Percentiles rank a stretch among this genome's conserved stretches.
Conservation (phyloP, 2,113 vertebrate species). For the Ictidomys tridecemlineatus region DNA sequence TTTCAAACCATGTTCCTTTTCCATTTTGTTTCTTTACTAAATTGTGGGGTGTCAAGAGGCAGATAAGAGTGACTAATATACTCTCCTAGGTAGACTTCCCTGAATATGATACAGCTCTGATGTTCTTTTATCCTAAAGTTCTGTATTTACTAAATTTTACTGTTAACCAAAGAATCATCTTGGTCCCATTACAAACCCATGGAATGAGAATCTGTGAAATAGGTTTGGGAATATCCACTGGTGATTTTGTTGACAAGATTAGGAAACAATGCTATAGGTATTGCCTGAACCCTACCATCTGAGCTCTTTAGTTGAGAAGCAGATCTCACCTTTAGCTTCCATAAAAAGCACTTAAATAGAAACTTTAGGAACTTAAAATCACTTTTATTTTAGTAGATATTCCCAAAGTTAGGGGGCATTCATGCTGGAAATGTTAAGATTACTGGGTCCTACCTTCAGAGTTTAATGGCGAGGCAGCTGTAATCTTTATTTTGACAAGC, state of each 20-base stretch:
- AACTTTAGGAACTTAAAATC: background rate
- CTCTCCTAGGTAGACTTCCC: background rate
- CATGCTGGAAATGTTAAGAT: background rate
- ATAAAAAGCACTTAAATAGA: background rate
- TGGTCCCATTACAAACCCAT: background rate
- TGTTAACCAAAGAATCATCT: background rate
- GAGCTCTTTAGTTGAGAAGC: background rate
- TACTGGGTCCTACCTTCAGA: background rate
- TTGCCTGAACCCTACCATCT: background rate
- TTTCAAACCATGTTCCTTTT: background rate
- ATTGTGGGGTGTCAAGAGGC: background rate
- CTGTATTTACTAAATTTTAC: background rate
- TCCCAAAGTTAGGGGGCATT: background rate
- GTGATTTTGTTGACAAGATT: constrained; percentile 17
- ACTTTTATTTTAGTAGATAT: background rate
- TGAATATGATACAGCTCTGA: background rate
- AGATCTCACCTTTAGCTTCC: background rate
- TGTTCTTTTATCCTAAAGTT: background rate
- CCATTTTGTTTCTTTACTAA: background rate
- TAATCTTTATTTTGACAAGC: background rate
- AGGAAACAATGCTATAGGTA: background rate
- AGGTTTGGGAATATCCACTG: background rate
- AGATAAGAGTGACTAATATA: background rate
- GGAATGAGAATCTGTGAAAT: background rate
- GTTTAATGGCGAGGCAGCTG: background rate